Base-by-base conservation (phyloP, 2,888 invertebrate genomes). In the Ormyrus pomaceus region DNA sequence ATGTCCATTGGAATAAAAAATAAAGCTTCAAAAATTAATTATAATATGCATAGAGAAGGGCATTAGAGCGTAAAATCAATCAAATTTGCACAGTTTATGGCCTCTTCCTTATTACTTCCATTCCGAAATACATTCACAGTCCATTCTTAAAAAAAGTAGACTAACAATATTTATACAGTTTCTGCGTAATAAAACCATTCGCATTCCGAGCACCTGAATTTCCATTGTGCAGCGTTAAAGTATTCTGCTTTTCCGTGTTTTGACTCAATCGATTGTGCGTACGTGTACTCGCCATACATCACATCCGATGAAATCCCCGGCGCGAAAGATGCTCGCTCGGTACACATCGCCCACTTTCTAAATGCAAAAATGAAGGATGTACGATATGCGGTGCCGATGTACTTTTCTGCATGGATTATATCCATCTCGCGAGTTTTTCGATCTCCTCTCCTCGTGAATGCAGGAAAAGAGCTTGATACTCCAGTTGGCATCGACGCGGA, bases 401-500 rank as follows among this genome's bases (percentile, higher is more conserved):
- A 19, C 51, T 69, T 66, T 75, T 75, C 66, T 65, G 75, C 66
- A 50, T 50, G 75, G 46, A 64, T 64, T 55, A 2, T 3, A 55
- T 51, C 64, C 34, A 6, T n/a, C 48, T 48, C 59, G 34, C 59
- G 59, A 59, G 59, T 19, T 59, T 7, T 59, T 59, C 34, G 11
- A 46, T n/a, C 34, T 61, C 55, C 13, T 62, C 62, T 62, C 62
- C 64, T 69, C 73, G 58, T 51, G 73, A 78, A 73, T 73, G 64
- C 45, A 72, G 66, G 68, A 74, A 69, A 55, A 55, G 45, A 71
- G 65, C 76, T 76, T 79, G 79, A 82, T 80, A 79, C 80, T 80
- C 82, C 80, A 82, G 50, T 82, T 82, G 82, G 80, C 82, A 77
- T 76, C 76, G 66, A 66, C 77, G 51, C 34, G 59, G 48, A 48